Evolutionary conservation across 2,113 vertebrate species (phyloP), one percentile per base, ranked within the genome.

Genomic region (Ornithorhynchus anatinus): DNA sequence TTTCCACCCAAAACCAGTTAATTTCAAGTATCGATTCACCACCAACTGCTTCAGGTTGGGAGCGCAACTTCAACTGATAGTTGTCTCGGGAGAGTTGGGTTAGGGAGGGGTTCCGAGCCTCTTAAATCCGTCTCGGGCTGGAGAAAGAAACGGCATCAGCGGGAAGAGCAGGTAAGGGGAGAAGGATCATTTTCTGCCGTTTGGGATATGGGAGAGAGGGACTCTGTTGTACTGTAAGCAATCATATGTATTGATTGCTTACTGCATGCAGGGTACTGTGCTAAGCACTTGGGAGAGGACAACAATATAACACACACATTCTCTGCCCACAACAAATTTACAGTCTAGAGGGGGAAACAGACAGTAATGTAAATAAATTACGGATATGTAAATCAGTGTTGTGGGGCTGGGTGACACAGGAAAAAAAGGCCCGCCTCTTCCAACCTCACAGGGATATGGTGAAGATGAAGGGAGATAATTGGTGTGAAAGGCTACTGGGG

Each of bases 1-100:
- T 91, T 92, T 92, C 89, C 91, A 90, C 79, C 84, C 72, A 81
- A 72, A 82, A 86, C 60, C 73, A 65, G 73, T 81, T 89, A 85
- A 86, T 88, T 82, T 80, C 72, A 88, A 88, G 77, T 80, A 84
- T 88, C 86, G 87, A 81, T 79, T 92, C 77, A 85, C 76, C 84
- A 88, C 66, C 66, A 88, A 91, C 87, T 65, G 63, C 60, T 85
- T 84, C 77, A 82, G 75, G 70, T 79, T 37, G 60, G 0, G 1
- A 72, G 37, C 71, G 43, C 69, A 31, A 88, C 84, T 86, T 56
- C 31, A 65, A 82, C 81, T 45, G 4, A 45, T 48, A 1, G 45
- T 72, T 75, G 77, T 74, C 78, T 56, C 70, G 54, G 37, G 58
- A 77, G 77, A 0, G 0, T 67, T 40, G 53, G 76, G 62, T 42